These are phyloP conservation scores for Lutjanus argentimaculatus DNA, from an alignment of 2,797 vertebrate species.

Conservation along the genomic window DNA sequence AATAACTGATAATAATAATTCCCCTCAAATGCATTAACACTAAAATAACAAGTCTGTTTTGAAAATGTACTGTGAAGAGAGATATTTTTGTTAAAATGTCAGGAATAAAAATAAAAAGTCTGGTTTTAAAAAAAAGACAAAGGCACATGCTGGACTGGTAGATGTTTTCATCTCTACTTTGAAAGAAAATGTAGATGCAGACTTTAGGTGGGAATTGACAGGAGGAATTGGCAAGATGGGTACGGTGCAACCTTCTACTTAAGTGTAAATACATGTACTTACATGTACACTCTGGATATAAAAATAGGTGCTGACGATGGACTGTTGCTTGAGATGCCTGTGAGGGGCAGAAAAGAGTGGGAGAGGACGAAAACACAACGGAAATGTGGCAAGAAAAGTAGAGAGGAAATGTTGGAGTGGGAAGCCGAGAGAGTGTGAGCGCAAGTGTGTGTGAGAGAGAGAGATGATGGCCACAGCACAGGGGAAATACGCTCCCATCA, in stretches of 20 bases:
- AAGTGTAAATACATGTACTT: too few species aligned
- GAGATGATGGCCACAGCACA: conserved; percentile 72
- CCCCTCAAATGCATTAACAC: too few species aligned
- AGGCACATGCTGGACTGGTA: neutral
- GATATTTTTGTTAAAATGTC: too few species aligned
- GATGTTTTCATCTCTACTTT: conserved; percentile 37
- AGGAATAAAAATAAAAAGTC: too few species aligned
- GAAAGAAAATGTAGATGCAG: conserved; percentile 19
- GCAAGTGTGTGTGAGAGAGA: conserved; percentile 22
- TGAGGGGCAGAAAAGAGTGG: conserved; percentile 22
- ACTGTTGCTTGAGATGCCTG: conserved; percentile 3
- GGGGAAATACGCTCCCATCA: conserved; percentile 79
- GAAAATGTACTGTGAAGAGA: too few species aligned
- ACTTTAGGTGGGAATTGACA: conserved; percentile 14
- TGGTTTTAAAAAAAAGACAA: conserved; percentile 32
- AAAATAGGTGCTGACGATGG: conserved; percentile 37
- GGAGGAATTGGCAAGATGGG: neutral
- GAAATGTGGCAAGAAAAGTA: conserved; percentile 20
- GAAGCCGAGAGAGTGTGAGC: conserved; percentile 20
- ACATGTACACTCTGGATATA: neutral
- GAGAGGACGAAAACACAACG: conserved; percentile 6
- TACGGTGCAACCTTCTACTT: neutral
- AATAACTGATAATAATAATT: too few species aligned
- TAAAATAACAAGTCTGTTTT: too few species aligned
- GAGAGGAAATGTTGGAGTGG: conserved; percentile 24